Evolutionary conservation across 2,797 vertebrate genomes (phyloP), one percentile per base, ranked within the genome.

Genomic region (Typhlichthys eigenmanni): DNA sequence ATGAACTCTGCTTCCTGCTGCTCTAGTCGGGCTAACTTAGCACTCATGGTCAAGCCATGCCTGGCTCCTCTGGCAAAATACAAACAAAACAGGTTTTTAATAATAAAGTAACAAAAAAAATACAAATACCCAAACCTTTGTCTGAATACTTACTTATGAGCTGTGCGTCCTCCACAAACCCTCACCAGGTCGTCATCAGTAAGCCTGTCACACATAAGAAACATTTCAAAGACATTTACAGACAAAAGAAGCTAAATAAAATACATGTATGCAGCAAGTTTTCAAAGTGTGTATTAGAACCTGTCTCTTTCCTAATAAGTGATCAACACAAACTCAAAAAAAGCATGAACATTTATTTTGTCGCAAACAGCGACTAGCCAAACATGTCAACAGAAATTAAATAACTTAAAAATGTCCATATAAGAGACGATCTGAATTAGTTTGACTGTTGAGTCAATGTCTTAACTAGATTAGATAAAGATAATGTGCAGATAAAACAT

Each of bases 1-100:
- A 99, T 88, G 79, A 97, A 99, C 55, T 93, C 94, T 0, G 86
- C 92, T 47, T 98, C 97, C 85, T 99, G 97, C 85, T 95, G 93
- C 82, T 98, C 93, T 58, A 98, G 88, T 2, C 96, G 86, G 0
- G 95, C 95, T 54, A 99, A 84, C 84, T 99, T 98, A 68, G 97
- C 96, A 0, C 91, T 96, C 97, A 99, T 98, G 0, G 87, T 97
- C 56, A 98, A 59, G 19, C 97, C 96, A 0, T 95, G 93, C 10
- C 96, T 92, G 13, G 96, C 97, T 47, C 96, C 97, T 81, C 96
- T 98, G 75, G 11, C 63, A 72, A 45, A 67, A 38, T 4, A 45
- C 0, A 56, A 55, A 13, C 68, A 5, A 66, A 50, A 43, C 11
- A 17, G 24, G 69, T 43, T 0, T 47, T 0, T 16, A 56, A 47